Evolutionary conservation across 2,797 vertebrate species (phyloP), one percentile per base, ranked within the genome.

Genomic region (Micromesistius poutassou): DNA sequence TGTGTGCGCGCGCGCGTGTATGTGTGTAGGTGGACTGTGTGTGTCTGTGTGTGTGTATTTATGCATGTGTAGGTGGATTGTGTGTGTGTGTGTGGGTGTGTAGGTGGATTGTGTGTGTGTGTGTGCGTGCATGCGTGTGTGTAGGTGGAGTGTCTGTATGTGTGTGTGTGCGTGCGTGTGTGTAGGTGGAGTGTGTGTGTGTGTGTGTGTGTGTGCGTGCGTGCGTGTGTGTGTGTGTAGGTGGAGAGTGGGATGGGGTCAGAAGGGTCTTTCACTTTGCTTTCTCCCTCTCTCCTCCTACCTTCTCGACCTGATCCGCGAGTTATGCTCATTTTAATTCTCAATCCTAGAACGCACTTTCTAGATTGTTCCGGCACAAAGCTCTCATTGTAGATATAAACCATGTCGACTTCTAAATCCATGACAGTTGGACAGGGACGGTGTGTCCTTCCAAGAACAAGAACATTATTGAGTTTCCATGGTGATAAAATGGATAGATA

Each of bases 191-290:
- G 46, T 22, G 46, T 7, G 19, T 6, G 2, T 55, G 46, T 55
- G 55, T n/a, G 55, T n/a, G 22, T 7, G 22, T 2, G 77, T 36
- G 33, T 33, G 33, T 33, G 33, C 5, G 2, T 55, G 46, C 22
- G 55, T n/a, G 55, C 7, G 55, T 8, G n/a, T 1, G 75, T 46
- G 62, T 68, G 72, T 33, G 81, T 71, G 86, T 80, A 79, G 84
- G 82, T 5, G 70, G 74, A 73, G 88, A 83, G 89, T 86, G 88
- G 89, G 89, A 71, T 22, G 77, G 75, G 89, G 91, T 90, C 87
- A 90, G 2, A 76, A 76, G 89, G 88, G 86, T 87, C 81, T 82
- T 68, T 77, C 79, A 79, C 81, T 86, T 76, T 36, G 84, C 79
- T 30, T 19, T 70, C 74, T 22, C 46, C 46, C 19, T 22, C 81